Percentiles rank a stretch among this genome's conserved stretches.
Evolutionary conservation across 2,797 vertebrate species (phyloP).

Genomic region (Spondyliosoma cantharus): DNA sequence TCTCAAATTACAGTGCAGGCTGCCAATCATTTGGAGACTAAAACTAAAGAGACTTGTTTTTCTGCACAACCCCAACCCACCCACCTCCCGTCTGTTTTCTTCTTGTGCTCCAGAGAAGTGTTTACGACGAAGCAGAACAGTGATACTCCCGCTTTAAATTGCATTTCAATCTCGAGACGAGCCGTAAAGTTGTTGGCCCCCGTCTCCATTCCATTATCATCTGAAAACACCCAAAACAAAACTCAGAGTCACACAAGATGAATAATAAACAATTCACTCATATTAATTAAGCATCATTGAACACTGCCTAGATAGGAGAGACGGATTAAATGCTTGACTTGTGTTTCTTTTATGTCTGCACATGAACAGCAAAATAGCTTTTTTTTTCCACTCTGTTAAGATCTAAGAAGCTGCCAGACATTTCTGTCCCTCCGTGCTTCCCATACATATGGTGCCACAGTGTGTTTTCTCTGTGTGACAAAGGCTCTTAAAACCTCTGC

Average conservation of each 20-base stretch:
- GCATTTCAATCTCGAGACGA: slow-evolving; percentile 23
- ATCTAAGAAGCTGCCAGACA: slow-evolving; percentile 66
- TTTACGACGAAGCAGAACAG: slow-evolving; percentile 9
- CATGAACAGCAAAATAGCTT: slow-evolving; percentile 59
- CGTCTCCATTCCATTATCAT: slow-evolving; percentile 31
- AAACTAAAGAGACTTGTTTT: slow-evolving; percentile 51
- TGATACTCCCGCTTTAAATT: neutral
- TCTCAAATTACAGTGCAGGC: slow-evolving; percentile 70
- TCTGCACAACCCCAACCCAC: slow-evolving; percentile 16
- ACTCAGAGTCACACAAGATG: slow-evolving; percentile 37
- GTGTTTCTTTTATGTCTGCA: slow-evolving; percentile 68
- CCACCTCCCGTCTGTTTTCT: slow-evolving; percentile 17
- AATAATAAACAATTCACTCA: slow-evolving; percentile 55
- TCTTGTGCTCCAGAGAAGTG: neutral
- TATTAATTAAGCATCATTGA: slow-evolving; percentile 68
- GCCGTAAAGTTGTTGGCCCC: slow-evolving; percentile 7
- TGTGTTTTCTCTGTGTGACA: slow-evolving; percentile 58
- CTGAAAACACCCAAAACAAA: slow-evolving; percentile 49
- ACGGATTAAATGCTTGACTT: slow-evolving; percentile 73
- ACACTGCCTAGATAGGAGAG: slow-evolving; percentile 57
- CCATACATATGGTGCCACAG: slow-evolving; percentile 68
- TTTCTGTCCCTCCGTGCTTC: slow-evolving; percentile 68
- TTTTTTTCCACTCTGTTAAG: slow-evolving; percentile 55
- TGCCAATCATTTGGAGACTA: slow-evolving; percentile 61
- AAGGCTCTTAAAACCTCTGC: slow-evolving; percentile 64